Evolutionary conservation across 1,140 invertebrate genomes (phyloP).

Genomic region (Achroia grisella): DNA sequence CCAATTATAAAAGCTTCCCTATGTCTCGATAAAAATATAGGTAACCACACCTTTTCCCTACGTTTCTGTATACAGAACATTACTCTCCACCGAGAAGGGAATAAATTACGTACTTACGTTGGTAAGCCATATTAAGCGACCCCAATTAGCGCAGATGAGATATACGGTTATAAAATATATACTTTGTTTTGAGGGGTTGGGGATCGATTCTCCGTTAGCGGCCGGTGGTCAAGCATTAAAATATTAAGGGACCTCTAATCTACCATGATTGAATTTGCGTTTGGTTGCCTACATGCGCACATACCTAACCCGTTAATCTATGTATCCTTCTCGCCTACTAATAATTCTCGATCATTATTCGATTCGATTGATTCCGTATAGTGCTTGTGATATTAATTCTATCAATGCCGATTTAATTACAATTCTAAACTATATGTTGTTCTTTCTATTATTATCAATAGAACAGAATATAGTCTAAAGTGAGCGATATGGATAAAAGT

Average conservation of each 20-base stretch:
- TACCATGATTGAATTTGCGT: constrained; percentile 70
- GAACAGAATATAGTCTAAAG: too few species aligned
- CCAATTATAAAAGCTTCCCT: neutral
- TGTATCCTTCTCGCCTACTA: constrained; percentile 28
- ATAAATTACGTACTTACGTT: constrained; percentile 71
- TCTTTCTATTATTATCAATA: too few species aligned
- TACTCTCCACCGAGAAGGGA: constrained; percentile 39
- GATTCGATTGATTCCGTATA: neutral
- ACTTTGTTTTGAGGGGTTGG: constrained; percentile 42
- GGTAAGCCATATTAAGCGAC: constrained; percentile 71
- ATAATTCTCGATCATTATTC: constrained; percentile 4
- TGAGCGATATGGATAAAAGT: too few species aligned
- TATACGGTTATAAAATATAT: constrained; percentile 61
- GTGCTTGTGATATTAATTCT: neutral
- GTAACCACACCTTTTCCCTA: constrained; percentile 13
- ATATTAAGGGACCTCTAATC: constrained; percentile 68
- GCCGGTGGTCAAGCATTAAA: constrained; percentile 67
- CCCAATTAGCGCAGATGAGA: constrained; percentile 66
- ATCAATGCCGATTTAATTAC: too few species aligned
- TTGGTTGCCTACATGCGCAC: constrained; percentile 28
- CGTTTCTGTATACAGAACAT: constrained; percentile 20
- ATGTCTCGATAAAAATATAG: constrained; percentile 3
- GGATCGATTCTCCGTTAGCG: constrained; percentile 60
- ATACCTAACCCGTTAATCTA: constrained; percentile 31
- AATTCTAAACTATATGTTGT: too few species aligned